Base-by-base conservation (phyloP, 2,888 invertebrate genomes). In the Ferrisia virgata region DNA sequence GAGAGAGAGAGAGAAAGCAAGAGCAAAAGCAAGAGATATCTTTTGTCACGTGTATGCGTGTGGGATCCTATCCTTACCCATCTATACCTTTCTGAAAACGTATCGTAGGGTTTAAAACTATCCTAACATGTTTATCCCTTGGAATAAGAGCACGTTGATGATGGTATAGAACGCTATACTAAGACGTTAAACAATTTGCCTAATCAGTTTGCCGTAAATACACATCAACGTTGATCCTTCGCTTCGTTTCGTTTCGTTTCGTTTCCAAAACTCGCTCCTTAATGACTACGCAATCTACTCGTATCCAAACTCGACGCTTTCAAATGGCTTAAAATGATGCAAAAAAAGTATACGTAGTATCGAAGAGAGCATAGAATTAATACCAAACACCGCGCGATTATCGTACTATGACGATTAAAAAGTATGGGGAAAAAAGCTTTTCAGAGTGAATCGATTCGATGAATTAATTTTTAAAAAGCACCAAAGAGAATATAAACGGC, bases 171-270 rank as follows among this genome's bases (percentile, higher is more conserved):
- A 28, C 58, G 58, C 28, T 25, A 13, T 64, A 28, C 58, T 64
- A 64, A 64, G 58, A 64, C 28, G 58, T 64, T 64, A 64, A 64
- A 64, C 58, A 64, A 64, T 64, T 64, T 64, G 58, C 58, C 58
- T 64, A 64, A 64, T 64, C 58, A 64, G 58, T 64, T 64, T 9
- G 58, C 58, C 58, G 58, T 64, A 64, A 64, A 64, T 64, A 64
- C 58, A 28, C 58, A 64, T 64, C 58, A 13, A 28, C 47, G 58
- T 64, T 64, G 22, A 64, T 64, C 58, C 11, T 39, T 39, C 5
- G 6, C 39, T n/a, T n/a, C n/a, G n/a, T n/a, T n/a, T n/a, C n/a
- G n/a, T n/a, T n/a, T n/a, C n/a, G n/a, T n/a, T n/a, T n/a, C 47
- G 47, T 47, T 47, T 47, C 18, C 47, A 18, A 47, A 36, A 36